Evolutionary conservation across 35 echinoderm and acorn worm species (phyloP), one percentile per base, ranked within the genome.

Genomic region (Apostichopus californicus): DNA sequence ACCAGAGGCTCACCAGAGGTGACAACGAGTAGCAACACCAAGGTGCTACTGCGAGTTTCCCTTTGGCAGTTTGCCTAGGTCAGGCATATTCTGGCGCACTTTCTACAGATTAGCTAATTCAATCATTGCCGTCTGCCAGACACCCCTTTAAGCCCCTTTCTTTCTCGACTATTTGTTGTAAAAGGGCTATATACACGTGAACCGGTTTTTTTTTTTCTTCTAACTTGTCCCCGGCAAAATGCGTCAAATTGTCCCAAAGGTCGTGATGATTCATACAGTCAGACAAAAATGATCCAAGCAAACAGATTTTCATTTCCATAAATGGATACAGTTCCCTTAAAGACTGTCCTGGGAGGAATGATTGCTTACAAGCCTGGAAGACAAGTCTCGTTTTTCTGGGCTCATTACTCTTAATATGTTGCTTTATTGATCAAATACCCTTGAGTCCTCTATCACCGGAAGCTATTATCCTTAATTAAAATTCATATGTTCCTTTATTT

Each of bases 201-300:
- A 61, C 58, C 78, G 2, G 34, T 0, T 3, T 3, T 46, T 46
- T 46, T 46, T 46, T 1, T 46, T 4, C 34, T 46, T 46, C 34
- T 46, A 34, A 58, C 81, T 59, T 52, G 55, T 85, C 55, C 25
- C 21, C 5, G 56, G 81, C 12, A n/a, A 85, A 85, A 59, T 59
- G 81, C 81, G 81, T 59, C 81, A 85, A 85, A 60, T 23, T 85
- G 81, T 85, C 81, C 81, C 56, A 56, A 59, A 85, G 81, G 23
- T 85, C 57, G 57, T 15, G 81, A 58, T 85, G 81, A 85, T 58
- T 85, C 81, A 85, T 52, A 85, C 56, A 21, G 7, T 8, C 80
- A 83, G n/a, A n/a, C 55, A 85, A 15, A 85, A 59, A 17, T 7
- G 57, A 85, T 59, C 20, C 81, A 54, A 55, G 55, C 55, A 20